Evolutionary conservation across 2,113 vertebrate genomes (phyloP).

Genomic region (Nettapus auritus): DNA sequence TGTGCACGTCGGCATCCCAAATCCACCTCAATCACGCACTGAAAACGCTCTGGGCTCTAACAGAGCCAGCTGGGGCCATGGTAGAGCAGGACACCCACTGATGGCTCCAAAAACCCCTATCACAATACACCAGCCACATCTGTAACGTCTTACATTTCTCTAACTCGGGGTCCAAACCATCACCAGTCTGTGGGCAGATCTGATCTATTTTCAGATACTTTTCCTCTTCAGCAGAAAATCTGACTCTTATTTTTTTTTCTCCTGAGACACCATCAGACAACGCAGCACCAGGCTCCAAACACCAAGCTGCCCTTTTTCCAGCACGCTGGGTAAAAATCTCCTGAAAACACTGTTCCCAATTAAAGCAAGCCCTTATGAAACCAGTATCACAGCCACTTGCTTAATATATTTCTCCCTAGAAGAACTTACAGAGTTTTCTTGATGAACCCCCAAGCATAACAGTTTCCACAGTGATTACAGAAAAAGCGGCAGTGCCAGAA

Average conservation of each 20-base stretch:
- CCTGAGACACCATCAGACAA: background rate
- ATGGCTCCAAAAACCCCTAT: fast-evolving
- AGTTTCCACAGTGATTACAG: constrained; percentile 68
- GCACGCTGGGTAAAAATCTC: background rate
- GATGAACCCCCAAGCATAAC: constrained; percentile 50
- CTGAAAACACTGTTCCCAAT: constrained; percentile 11
- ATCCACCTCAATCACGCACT: fast-evolving
- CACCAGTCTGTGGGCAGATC: background rate
- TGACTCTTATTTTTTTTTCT: background rate
- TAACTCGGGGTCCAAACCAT: background rate
- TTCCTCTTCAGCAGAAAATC: background rate
- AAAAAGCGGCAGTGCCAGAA: constrained; percentile 52
- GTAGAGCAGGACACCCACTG: background rate
- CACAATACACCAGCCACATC: background rate
- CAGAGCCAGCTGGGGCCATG: background rate
- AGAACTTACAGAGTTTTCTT: constrained; percentile 48
- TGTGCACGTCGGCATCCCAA: fast-evolving
- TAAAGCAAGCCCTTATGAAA: background rate
- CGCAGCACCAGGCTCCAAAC: background rate
- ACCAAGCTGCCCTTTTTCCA: background rate
- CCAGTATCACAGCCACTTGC: background rate
- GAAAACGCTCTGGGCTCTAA: fast-evolving
- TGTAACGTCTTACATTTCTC: background rate
- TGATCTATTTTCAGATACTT: background rate
- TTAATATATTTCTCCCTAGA: constrained; percentile 2